Percentiles rank a stretch among this genome's conserved stretches.
phyloP scores from a whole-genome alignment of 2,797 vertebrate species.

The Gouania willdenowi region DNA sequence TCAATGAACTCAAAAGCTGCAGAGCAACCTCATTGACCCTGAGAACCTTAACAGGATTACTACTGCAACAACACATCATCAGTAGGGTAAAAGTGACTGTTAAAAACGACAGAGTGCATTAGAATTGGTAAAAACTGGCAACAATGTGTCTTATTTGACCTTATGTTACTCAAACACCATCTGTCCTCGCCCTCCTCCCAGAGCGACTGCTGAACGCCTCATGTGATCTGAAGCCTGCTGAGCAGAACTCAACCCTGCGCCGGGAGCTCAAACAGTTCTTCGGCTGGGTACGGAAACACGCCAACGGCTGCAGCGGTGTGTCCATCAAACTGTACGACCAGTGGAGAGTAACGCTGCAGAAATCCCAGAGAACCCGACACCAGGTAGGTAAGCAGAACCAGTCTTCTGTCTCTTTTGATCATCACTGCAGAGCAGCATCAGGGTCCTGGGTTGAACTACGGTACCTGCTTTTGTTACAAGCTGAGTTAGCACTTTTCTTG shows the following conservation, averaged over 20 bases:
- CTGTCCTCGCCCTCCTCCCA: no score
- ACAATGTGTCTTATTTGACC: no score
- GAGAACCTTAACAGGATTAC: no score
- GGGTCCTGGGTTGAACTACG: slow-evolving; percentile 32
- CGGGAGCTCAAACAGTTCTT: slow-evolving; percentile 95
- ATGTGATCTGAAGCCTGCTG: slow-evolving; percentile 71
- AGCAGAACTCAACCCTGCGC: slow-evolving; percentile 87
- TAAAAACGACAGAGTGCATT: no score
- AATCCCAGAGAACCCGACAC: slow-evolving; percentile 91
- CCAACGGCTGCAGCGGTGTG: slow-evolving; percentile 86
- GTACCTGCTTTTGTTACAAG: slow-evolving; percentile 43
- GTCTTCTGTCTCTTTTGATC: not conserved
- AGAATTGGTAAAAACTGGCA: no score
- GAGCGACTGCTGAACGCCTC: slow-evolving; percentile 70
- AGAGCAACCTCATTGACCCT: no score
- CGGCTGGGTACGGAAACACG: slow-evolving; percentile 91
- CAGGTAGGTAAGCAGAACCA: slow-evolving; percentile 82
- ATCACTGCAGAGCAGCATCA: slow-evolving; percentile 24
- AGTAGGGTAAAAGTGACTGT: no score
- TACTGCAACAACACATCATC: no score
- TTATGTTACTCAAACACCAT: no score
- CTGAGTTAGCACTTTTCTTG: no score
- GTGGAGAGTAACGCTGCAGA: slow-evolving; percentile 95
- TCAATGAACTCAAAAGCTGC: no score
- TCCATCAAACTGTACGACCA: slow-evolving; percentile 96